These are phyloP conservation scores for Mythimna loreyi DNA, from an alignment of 2,888 invertebrate genomes.

Conservation along the genomic window DNA sequence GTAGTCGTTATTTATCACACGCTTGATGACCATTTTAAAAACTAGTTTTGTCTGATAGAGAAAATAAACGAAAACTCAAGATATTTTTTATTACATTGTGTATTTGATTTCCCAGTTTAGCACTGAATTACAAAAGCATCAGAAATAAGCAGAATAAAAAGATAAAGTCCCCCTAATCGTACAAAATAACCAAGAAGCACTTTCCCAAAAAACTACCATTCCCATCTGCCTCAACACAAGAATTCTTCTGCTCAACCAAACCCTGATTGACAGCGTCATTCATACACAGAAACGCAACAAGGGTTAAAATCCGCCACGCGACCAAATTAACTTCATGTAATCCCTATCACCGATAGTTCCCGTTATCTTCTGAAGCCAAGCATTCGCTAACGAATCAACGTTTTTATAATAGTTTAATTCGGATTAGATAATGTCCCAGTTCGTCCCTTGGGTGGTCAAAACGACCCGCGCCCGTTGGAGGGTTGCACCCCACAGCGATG, in stretches of 20 bases:
- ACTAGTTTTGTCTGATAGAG: no score
- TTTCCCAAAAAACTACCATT: constrained; percentile 48
- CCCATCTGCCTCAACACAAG: constrained; percentile 52
- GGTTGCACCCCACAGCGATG: constrained; percentile 73
- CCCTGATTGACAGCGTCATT: constrained; percentile 79
- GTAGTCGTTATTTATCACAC: background rate
- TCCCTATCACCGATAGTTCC: constrained; percentile 79
- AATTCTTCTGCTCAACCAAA: constrained; percentile 54
- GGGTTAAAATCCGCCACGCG: constrained; percentile 82
- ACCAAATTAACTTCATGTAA: constrained; percentile 88
- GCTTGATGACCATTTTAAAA: background rate
- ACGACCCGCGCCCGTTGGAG: constrained; percentile 63
- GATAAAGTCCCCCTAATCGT: constrained; percentile 19
- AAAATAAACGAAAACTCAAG: background rate
- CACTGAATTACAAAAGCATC: background rate
- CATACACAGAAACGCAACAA: constrained; percentile 65
- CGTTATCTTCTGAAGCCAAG: constrained; percentile 80
- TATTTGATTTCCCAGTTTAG: constrained; percentile 1
- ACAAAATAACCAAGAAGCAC: constrained; percentile 36
- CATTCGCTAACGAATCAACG: constrained; percentile 80
- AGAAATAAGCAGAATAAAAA: constrained; percentile 17
- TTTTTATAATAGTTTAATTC: constrained; percentile 87
- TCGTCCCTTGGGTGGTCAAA: constrained; percentile 83
- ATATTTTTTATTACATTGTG: background rate
- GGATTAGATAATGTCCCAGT: constrained; percentile 84